A percentile compares a stretch with the other conserved stretches of the same genome.
Evolutionary conservation across 2,888 invertebrate species (phyloP).

Genomic region (Drosophila neonasuta): DNA sequence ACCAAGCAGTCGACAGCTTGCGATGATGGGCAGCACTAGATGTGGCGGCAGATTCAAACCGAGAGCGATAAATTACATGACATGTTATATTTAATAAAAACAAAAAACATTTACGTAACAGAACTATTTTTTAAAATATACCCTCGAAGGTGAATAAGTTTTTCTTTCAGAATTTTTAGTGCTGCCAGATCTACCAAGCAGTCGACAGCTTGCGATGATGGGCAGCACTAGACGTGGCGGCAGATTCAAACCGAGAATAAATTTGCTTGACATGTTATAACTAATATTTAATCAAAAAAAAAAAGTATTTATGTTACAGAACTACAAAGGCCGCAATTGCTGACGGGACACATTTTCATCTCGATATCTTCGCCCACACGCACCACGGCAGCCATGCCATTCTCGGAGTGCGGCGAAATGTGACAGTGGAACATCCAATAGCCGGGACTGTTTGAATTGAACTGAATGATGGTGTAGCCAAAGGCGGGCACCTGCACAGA

Average conservation of each 20-base stretch:
- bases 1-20: too few species aligned
- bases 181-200: too few species aligned
- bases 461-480: constrained; percentile 79
- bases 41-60: background rate
- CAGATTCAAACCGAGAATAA: too few species aligned
- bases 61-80: background rate
- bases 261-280: constrained; percentile 4
- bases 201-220: too few species aligned
- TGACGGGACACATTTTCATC: constrained; percentile 80
- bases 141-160: too few species aligned
- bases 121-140: constrained; percentile 48
- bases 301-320: constrained; percentile 56
- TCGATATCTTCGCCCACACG: constrained; percentile 77
- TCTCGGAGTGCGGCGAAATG: constrained; percentile 78
- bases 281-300: background rate
- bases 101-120: constrained; percentile 40
- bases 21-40: constrained; percentile 5
- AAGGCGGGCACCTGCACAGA: constrained; percentile 78
- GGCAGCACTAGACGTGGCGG: too few species aligned
- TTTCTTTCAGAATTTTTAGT: too few species aligned
- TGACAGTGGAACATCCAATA: constrained; percentile 81
- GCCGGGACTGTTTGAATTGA: constrained; percentile 77
- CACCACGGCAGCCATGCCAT: constrained; percentile 78
- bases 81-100: background rate
- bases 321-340: constrained; percentile 78